A percentile compares a stretch with the other conserved stretches of the same genome.
Evolutionary conservation across 1,140 invertebrate species (phyloP).

Genomic region (Steinernema feltiae): DNA sequence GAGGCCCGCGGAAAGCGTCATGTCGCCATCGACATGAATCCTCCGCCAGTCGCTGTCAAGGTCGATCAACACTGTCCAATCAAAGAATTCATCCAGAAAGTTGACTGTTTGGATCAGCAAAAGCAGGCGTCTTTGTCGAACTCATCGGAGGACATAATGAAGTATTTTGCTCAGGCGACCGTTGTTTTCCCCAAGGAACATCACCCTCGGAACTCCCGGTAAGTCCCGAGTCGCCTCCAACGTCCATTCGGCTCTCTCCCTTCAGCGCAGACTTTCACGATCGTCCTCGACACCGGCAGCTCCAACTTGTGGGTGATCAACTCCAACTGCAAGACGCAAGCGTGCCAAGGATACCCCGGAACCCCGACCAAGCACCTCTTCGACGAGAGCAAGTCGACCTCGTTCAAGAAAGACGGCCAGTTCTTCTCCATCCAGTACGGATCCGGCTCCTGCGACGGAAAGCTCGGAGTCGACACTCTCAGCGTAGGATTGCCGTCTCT

Average conservation of each 20-base stretch:
- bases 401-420: conserved; percentile 29
- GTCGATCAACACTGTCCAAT: no score
- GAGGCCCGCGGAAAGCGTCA: not conserved
- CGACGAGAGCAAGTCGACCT: conserved; percentile 36
- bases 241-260: not conserved
- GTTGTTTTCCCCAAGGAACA: not conserved
- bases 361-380: conserved; percentile 39
- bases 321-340: conserved; percentile 30
- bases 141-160: conserved; percentile 3
- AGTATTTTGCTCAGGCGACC: not conserved
- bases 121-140: conserved; percentile 2
- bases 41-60: no score
- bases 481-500: not conserved
- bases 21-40: not conserved
- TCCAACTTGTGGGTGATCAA: conserved; percentile 48
- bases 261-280: conserved; percentile 35
- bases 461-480: conserved; percentile 31
- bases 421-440: conserved; percentile 43
- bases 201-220: not conserved
- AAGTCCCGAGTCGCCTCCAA: not conserved
- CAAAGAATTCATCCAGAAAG: no score
- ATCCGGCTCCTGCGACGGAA: conserved; percentile 36
- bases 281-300: conserved; percentile 45
- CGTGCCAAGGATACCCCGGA: conserved; percentile 37
- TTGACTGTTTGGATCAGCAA: no score